phyloP scores from a whole-genome alignment of 64 coral and sea anemone species.

The Anthopleura sola region DNA sequence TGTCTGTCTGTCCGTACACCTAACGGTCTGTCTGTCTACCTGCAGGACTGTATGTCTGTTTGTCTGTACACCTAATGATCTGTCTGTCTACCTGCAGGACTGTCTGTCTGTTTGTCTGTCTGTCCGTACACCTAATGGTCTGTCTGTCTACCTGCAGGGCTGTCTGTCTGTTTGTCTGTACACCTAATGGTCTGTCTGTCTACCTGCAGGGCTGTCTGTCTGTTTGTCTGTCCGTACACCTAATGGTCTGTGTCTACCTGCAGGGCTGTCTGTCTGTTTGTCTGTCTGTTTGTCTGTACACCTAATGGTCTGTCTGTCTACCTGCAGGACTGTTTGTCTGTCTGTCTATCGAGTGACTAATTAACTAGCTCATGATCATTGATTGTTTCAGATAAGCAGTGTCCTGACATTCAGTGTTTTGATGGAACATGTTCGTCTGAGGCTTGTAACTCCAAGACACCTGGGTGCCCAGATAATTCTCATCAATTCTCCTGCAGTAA shows the following conservation, averaged over 20 bases:
- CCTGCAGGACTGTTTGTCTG: too few species aligned
- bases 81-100: too few species aligned
- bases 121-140: too few species aligned
- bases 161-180: not conserved
- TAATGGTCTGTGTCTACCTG: not conserved
- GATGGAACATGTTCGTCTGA: not conserved
- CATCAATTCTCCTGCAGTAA: conserved; percentile 7
- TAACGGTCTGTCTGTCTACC: not conserved
- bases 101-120: not conserved
- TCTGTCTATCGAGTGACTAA: not conserved
- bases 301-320: not conserved
- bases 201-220: too few species aligned
- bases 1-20: not conserved
- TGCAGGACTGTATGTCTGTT: too few species aligned
- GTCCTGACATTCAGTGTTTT: not conserved
- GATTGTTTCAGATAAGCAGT: not conserved
- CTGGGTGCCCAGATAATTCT: not conserved
- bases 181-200: not conserved
- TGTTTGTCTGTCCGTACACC: not conserved
- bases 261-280: not conserved
- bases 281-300: not conserved
- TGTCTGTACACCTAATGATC: not conserved
- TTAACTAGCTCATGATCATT: not conserved
- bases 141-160: too few species aligned
- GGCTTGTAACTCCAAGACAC: not conserved